Percentiles rank a stretch among this genome's conserved stretches.
These are phyloP conservation scores for Oeneis ivallda DNA, from an alignment of 2,888 invertebrate species.

Conservation along the genomic window DNA sequence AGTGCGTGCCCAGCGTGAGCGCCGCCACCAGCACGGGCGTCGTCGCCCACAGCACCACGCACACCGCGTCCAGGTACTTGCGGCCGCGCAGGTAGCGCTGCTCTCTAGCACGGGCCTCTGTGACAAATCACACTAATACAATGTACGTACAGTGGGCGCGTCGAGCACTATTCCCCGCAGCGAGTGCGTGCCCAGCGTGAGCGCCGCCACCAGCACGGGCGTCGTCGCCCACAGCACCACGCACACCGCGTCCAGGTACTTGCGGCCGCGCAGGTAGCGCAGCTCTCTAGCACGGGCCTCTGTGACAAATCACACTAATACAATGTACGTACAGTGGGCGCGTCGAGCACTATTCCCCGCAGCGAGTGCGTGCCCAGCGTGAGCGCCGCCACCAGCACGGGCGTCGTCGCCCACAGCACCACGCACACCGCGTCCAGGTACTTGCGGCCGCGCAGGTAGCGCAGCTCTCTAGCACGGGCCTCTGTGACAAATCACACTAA, in stretches of 20 bases:
- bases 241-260: conserved; percentile 97
- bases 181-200: conserved; percentile 91
- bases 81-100: conserved; percentile 89
- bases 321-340: conserved; percentile 79
- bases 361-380: conserved; percentile 91
- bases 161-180: conserved; percentile 89
- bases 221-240: conserved; percentile 99
- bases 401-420: conserved; percentile 99
- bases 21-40: conserved; percentile 95
- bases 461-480: conserved; percentile 86
- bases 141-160: conserved; percentile 82
- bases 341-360: conserved; percentile 89
- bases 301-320: conserved; percentile 52
- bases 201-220: conserved; percentile 92
- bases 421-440: conserved; percentile 98
- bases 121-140: neutral
- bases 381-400: conserved; percentile 92
- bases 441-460: conserved; percentile 91
- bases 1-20: conserved; percentile 90
- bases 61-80: conserved; percentile 98
- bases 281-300: conserved; percentile 87
- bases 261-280: conserved; percentile 89
- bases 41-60: conserved; percentile 99
- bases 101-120: conserved; percentile 86
- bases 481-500: conserved; percentile 69